These are phyloP conservation scores for Hypsibius dujardini DNA, from an alignment of 1,140 invertebrate species.

Conservation along the genomic window DNA sequence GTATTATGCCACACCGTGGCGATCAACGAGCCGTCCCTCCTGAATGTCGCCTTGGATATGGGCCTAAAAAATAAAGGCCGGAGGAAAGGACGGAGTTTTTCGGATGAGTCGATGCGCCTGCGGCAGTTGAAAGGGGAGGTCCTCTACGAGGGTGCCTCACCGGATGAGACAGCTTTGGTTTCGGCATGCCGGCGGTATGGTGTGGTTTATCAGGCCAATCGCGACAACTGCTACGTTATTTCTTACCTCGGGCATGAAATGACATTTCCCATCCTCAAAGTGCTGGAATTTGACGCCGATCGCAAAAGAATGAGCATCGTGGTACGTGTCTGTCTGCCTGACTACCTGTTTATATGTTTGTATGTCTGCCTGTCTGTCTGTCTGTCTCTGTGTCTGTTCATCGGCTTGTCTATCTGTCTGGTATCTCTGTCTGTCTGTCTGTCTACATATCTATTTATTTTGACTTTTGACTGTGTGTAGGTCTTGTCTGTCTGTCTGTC, in stretches of 20 bases:
- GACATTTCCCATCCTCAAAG: conserved; percentile 32
- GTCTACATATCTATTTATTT: too few relatives aligned
- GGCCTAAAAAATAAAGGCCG: conserved; percentile 17
- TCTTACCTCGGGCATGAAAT: conserved; percentile 31
- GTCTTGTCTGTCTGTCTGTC: too few relatives aligned
- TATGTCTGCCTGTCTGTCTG: too few relatives aligned
- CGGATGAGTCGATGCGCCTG: conserved; percentile 20
- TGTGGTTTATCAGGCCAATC: conserved; percentile 46
- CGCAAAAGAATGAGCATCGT: conserved; percentile 51
- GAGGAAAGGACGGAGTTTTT: conserved; percentile 8
- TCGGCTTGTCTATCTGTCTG: too few relatives aligned
- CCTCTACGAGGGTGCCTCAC: conserved; percentile 49
- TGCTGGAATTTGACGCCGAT: conserved; percentile 45
- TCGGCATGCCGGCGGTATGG: conserved; percentile 50
- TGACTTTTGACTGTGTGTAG: too few relatives aligned
- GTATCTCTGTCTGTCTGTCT: too few relatives aligned
- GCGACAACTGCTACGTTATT: conserved; percentile 37
- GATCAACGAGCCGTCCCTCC: conserved; percentile 28
- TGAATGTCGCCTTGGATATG: conserved; percentile 6
- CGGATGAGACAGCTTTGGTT: conserved; percentile 67
- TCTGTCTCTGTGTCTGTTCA: too few relatives aligned
- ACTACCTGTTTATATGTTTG: neutral
- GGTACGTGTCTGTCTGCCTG: conserved; percentile 31
- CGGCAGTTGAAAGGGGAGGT: conserved; percentile 25
- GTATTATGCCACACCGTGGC: conserved; percentile 60